Base-by-base conservation (phyloP, 2,113 vertebrate genomes). In the Pterophyllum scalare region DNA sequence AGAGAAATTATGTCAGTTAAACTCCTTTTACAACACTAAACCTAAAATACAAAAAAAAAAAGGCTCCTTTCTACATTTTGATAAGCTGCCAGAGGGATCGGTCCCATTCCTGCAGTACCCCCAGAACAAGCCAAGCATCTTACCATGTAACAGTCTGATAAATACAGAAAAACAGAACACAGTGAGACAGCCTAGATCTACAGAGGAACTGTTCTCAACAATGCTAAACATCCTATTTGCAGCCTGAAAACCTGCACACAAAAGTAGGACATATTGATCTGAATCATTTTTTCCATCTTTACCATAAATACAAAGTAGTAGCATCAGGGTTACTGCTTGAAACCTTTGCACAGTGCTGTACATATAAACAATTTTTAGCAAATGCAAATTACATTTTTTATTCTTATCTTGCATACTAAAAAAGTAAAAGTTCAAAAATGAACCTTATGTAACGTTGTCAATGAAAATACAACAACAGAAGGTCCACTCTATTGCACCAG, bases 161-260 rank as follows among this genome's bases (percentile, higher is more conserved):
- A 49, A 43, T 43, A 43, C 3, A 43, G 40, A 74, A 11, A 72
- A 2, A 64, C 20, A 24, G 0, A 46, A 2, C 20, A 38, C 1
- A 2, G n/a, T 1, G 7, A 0, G 38, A 4, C 28, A 72, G 43
- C 26, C 0, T n/a, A 14, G 9, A 33, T 3, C 26, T 19, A 15
- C 46, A 74, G 49, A 10, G 40, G 35, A 40, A 67, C 38, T 4
- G 62, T 67, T 67, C 38, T 46, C 62, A 26, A 40, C 24, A 20
- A 35, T n/a, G 20, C 2, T 74, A 56, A 35, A 24, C 28, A 8
- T 35, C 17, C 43, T 70, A 12, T 14, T 26, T 9, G 3, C 22
- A 2, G 0, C 40, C 19, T 49, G 64, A 49, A 70, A 7, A 28
- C 15, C 10, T 7, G 40, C 12, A 13, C 5, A 15, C 9, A 15